Evolutionary conservation across 1,140 invertebrate species (phyloP).

Genomic region (Drosophila subpulchrella): DNA sequence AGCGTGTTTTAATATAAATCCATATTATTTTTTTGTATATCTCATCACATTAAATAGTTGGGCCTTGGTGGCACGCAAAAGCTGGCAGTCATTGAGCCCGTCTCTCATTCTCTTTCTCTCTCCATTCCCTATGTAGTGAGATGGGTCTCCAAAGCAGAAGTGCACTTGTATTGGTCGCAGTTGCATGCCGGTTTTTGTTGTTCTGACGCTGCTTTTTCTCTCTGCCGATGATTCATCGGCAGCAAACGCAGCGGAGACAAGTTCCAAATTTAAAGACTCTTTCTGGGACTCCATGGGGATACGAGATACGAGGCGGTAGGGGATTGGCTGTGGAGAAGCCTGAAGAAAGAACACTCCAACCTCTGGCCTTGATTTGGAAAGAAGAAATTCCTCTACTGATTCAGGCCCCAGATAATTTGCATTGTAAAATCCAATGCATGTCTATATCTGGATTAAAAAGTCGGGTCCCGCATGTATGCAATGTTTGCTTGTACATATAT

Average conservation of each 20-base stretch:
- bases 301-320: not conserved
- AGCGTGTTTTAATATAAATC: not conserved
- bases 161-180: slow-evolving; percentile 23
- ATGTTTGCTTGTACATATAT: not conserved
- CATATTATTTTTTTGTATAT: not conserved
- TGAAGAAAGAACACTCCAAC: slow-evolving; percentile 22
- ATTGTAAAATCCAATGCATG: slow-evolving; percentile 3
- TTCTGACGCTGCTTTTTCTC: slow-evolving; percentile 10
- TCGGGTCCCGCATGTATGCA: not conserved
- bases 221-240: slow-evolving; percentile 39
- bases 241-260: slow-evolving; percentile 20
- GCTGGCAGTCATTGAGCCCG: not conserved
- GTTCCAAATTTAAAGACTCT: slow-evolving; percentile 48
- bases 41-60: not conserved
- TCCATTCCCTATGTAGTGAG: not conserved
- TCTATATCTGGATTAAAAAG: not conserved
- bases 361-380: slow-evolving; percentile 33
- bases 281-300: slow-evolving; percentile 17
- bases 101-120: not conserved
- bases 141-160: slow-evolving; percentile 17
- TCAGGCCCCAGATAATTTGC: slow-evolving; percentile 7
- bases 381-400: slow-evolving; percentile 18
- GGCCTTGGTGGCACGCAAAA: not conserved
- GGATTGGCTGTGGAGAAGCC: not conserved
- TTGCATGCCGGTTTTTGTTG: slow-evolving; percentile 56